A percentile compares a stretch with the other conserved stretches of the same genome.
These are phyloP conservation scores for Rotaria socialis DNA, from an alignment of 2,888 invertebrate species.

Conservation along the genomic window DNA sequence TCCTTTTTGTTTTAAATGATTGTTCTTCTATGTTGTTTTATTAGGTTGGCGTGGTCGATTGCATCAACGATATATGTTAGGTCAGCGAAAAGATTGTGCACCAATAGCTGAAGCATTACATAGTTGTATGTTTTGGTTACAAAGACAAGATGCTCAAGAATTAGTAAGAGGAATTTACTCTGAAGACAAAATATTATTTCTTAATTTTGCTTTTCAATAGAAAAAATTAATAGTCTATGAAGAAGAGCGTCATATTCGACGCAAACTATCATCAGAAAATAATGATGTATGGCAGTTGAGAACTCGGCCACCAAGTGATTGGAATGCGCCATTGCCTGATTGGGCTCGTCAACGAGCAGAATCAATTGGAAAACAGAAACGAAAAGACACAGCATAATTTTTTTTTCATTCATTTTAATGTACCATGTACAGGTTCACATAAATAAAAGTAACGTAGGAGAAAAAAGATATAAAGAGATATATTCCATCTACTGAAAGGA, in stretches of 20 bases:
- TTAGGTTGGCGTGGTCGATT: neutral
- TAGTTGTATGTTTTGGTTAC: conserved; percentile 20
- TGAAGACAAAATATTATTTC: too few relatives aligned
- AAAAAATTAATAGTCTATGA: conserved; percentile 38
- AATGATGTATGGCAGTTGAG: conserved; percentile 79
- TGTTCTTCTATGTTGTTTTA: neutral
- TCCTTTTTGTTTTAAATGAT: neutral
- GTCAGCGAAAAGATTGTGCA: neutral
- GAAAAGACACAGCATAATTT: neutral
- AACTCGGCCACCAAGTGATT: conserved; percentile 71
- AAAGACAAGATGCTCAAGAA: neutral
- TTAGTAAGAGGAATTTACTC: neutral
- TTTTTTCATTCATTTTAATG: too few relatives aligned
- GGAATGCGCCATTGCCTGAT: conserved; percentile 75
- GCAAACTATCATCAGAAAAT: conserved; percentile 68
- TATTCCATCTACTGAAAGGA: too few relatives aligned
- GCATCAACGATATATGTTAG: neutral
- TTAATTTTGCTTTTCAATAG: neutral
- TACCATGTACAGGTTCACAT: too few relatives aligned
- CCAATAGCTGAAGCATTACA: conserved; percentile 30
- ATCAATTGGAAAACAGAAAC: conserved; percentile 31
- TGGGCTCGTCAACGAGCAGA: conserved; percentile 51
- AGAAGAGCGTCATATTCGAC: conserved; percentile 48
- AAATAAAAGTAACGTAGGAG: too few relatives aligned
- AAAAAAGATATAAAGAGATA: too few relatives aligned